Evolutionary conservation across 1,140 invertebrate species (phyloP), one percentile per base, ranked within the genome.

Genomic region (Drosophila orena): DNA sequence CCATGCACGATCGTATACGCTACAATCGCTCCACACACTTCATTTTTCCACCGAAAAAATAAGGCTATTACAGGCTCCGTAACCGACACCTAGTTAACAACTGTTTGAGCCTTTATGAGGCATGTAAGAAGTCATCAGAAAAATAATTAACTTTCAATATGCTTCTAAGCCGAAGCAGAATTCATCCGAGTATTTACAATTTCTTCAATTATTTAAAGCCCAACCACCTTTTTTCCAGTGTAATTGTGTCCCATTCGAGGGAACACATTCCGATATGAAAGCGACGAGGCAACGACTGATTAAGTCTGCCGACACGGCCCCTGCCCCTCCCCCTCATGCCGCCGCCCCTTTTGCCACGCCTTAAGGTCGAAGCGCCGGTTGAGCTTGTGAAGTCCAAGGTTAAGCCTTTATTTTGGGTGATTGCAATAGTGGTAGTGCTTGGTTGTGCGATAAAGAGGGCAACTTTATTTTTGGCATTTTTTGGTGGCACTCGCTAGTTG

Each of bases 341-440:
- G 7, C 17, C 17, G 15, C 17, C 11, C 20, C 12, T 20, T 34
- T 24, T 37, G 47, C 47, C 47, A 30, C 47, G 47, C 47, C 47
- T 49, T 37, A 37, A 66, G 64, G 64, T 42, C 62, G 58, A 68
- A 65, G 42, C 49, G 58, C 50, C 50, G 47, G 59, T 38, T 64
- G 70, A 44, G 50, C 70, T 74, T 53, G 56, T 64, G 43, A 75
- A 80, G 77, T 80, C 78, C 78, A 81, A 81, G 78, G 78, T 81
- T 81, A 81, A 81, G 60, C 55, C 74, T 77, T 74, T 79, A 68
- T 79, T 75, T 58, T 12, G 35, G 59, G 27, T 66, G 38, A 38
- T 52, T 61, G 58, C 43, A 61, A 44, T 22, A 46, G 50, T 53
- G 37, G 50, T 37, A n/a, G 50, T 30, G 38, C 35, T 64, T 40